Evolutionary conservation across 2,113 vertebrate genomes (phyloP).

Genomic region (Ceuthmochares aereus): DNA sequence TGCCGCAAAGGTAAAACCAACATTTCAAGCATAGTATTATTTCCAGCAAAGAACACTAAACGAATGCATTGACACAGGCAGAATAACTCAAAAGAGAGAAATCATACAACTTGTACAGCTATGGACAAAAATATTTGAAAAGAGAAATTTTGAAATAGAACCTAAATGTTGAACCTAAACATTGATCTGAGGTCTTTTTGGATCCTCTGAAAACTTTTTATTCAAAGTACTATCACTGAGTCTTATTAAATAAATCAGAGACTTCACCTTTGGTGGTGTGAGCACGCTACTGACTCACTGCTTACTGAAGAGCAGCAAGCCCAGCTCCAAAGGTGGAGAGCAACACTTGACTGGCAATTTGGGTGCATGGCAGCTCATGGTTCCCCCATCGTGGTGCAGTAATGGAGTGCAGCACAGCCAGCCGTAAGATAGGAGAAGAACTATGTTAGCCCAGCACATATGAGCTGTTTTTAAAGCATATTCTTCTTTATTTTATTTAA

Average conservation of each 20-base stretch:
- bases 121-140: neutral
- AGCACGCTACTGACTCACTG: neutral
- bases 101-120: neutral
- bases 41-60: neutral
- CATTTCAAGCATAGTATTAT: neutral
- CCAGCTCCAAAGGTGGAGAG: neutral
- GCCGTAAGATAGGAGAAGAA: neutral
- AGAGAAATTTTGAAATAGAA: neutral
- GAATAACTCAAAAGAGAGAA: neutral
- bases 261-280: neutral
- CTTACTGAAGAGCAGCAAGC: neutral
- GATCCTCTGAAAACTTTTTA: neutral
- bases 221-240: neutral
- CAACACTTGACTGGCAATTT: rapidly evolving
- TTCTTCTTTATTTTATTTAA: neutral
- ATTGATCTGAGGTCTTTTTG: neutral
- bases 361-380: neutral
- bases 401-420: neutral
- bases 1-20: neutral
- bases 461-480: neutral
- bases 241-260: neutral
- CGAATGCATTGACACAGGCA: neutral
- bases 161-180: neutral
- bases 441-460: neutral
- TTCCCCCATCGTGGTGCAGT: neutral